Percentiles rank a stretch among this genome's conserved stretches.
phyloP scores from a whole-genome alignment of 1,140 invertebrate genomes.

The Zaprionus gabonicus region DNA sequence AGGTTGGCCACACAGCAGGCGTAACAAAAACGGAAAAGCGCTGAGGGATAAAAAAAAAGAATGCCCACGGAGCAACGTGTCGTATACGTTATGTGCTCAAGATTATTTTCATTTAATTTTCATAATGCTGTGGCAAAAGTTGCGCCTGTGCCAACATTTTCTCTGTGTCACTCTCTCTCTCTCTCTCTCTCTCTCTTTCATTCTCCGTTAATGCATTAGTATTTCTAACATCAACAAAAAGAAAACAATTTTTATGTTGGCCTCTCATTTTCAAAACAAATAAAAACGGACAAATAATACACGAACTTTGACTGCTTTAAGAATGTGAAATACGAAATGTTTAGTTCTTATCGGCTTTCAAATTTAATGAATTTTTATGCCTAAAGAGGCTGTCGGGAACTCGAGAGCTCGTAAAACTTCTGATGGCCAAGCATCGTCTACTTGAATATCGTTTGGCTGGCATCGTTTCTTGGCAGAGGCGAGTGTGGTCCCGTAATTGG shows the following conservation, averaged over 20 bases:
- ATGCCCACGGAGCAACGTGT: slow-evolving; percentile 25
- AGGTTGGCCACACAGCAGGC: slow-evolving; percentile 21
- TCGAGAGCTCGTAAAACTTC: slow-evolving; percentile 11
- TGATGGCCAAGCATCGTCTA: slow-evolving; percentile 17
- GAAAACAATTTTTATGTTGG: slow-evolving; percentile 9
- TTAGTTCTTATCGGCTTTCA: slow-evolving; percentile 13
- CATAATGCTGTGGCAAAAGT: slow-evolving; percentile 45
- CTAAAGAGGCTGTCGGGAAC: neutral
- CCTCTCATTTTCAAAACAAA: slow-evolving; percentile 29
- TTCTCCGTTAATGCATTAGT: slow-evolving; percentile 14
- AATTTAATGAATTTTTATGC: slow-evolving; percentile 28
- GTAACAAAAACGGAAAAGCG: neutral
- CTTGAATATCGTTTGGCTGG: slow-evolving; percentile 17
- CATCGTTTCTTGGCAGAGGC: slow-evolving; percentile 19
- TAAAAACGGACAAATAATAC: slow-evolving; percentile 16
- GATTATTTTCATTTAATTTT: slow-evolving; percentile 51
- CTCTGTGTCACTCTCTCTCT: neutral
- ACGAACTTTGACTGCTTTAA: slow-evolving; percentile 27
- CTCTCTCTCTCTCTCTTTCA: neutral
- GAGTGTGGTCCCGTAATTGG: slow-evolving; percentile 36
- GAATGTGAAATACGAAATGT: neutral
- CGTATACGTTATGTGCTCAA: slow-evolving; percentile 47
- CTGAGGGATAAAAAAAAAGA: neutral
- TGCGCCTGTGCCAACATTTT: slow-evolving; percentile 30
- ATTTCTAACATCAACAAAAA: slow-evolving; percentile 31